Conservation (phyloP, 2,797 vertebrate species). For the Pyrrhura leucotis region DNA sequence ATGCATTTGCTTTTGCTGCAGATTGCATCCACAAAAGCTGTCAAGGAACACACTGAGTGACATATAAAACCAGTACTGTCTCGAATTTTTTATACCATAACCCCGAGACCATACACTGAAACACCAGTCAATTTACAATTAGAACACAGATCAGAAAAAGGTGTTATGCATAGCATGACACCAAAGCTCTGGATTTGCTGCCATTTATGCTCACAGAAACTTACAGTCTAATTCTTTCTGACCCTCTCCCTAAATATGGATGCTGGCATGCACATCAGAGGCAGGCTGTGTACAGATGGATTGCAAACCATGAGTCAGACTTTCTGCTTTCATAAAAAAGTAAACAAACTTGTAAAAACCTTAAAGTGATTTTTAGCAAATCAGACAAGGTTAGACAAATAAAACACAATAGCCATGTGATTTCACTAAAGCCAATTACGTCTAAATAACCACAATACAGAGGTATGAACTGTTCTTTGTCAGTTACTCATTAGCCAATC, state of each 20-base stretch:
- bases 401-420: constrained; percentile 12
- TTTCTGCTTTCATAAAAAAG: constrained; percentile 25
- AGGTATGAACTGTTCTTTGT: constrained; percentile 60
- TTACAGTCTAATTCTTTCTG: not conserved
- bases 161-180: not conserved
- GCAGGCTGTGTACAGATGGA: not conserved
- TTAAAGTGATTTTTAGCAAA: constrained; percentile 42
- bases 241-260: not conserved
- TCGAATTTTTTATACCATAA: not conserved
- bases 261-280: not conserved
- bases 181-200: not conserved
- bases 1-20: not conserved
- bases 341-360: constrained; percentile 57
- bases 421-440: constrained; percentile 43
- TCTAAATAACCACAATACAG: constrained; percentile 16
- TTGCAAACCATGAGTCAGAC: constrained; percentile 14
- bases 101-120: not conserved
- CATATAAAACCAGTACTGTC: not conserved
- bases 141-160: not conserved
- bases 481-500: constrained; percentile 59
- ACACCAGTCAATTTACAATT: not conserved
- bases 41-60: not conserved
- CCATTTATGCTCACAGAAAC: not conserved
- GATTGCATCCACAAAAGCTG: not conserved
- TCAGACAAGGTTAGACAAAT: constrained; percentile 64